Base-by-base conservation (phyloP, 2,888 invertebrate genomes). In the Orchesellides sinensis region DNA sequence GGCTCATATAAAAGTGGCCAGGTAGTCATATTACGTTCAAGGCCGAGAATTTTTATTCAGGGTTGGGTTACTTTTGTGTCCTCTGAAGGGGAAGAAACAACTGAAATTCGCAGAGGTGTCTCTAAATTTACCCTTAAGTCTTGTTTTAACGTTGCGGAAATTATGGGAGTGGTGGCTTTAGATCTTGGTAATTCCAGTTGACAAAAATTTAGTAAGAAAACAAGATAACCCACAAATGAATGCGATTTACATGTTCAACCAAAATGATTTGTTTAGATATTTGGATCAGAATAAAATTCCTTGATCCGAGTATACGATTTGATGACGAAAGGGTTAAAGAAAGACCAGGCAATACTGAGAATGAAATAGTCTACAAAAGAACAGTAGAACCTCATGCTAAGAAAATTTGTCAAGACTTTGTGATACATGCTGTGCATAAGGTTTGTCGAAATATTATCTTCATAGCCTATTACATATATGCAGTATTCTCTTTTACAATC, bases 1-100 rank as follows among this genome's bases (percentile, higher is more conserved):
- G 85, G 85, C n/a, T 52, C 85, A 10, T 81, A 40, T 19, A 61
- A 54, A 63, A 85, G 83, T 49, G 59, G 75, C 1, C 47, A 66
- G 12, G 85, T 68, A 1, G 73, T 83, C 5, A 29, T 85, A 2
- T 52, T 85, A 4, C 61, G 84, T 23, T 61, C 83, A 1, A 27
- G 84, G 17, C 75, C 83, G 8, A 54, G 17, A 59, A 56, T 83
- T 8, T 10, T 23, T 1, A 47, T 84, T 0, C 49, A 54, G 4
- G 47, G 80, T 12, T 45, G 27, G 52, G n/a, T 83, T 0, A 14
- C 49, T 19, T 77, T 83, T 56, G 6, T 10, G 0, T 25, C 63
- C 23, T 6, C 29, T 0, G 49, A 78, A 2, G 52, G 19, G 2
- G 21, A 61, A 3, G 27, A 27, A 0, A 47, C 32, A 6, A 23